Percentiles rank a stretch among this genome's conserved stretches.
These are phyloP conservation scores for Catonia carolina DNA, from an alignment of 2,888 invertebrate species.

Conservation along the genomic window DNA sequence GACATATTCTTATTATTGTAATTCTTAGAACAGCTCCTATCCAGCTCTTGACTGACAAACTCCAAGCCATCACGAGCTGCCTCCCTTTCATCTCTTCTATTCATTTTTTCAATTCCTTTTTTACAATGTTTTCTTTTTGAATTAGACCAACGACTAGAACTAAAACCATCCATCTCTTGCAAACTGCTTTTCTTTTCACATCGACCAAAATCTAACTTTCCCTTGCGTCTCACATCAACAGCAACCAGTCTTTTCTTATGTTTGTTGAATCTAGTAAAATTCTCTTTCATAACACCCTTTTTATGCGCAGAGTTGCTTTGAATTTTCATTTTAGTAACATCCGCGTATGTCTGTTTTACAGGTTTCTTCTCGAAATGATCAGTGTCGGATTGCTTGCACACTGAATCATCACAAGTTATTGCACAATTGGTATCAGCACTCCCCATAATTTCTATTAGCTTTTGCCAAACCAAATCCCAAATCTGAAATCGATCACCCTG, in stretches of 20 bases:
- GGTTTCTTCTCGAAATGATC: neutral
- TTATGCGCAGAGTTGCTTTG: neutral
- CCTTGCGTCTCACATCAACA: neutral
- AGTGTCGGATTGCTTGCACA: neutral
- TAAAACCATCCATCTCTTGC: neutral
- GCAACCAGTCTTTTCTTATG: neutral
- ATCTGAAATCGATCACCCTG: conserved; percentile 15
- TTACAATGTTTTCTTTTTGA: conserved; percentile 2
- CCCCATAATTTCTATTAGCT: conserved; percentile 16
- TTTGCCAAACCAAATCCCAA: conserved; percentile 18
- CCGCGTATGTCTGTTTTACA: conserved; percentile 23
- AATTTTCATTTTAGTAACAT: conserved; percentile 22
- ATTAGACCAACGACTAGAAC: conserved; percentile 5
- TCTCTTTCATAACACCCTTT: neutral
- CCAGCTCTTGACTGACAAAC: conserved; percentile 1
- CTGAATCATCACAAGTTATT: neutral
- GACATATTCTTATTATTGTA: too few species aligned
- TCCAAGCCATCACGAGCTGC: neutral
- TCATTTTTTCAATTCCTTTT: conserved; percentile 5
- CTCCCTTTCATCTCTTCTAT: conserved; percentile 4
- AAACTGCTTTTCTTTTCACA: neutral
- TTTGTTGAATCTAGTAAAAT: neutral
- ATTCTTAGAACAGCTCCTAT: too few species aligned
- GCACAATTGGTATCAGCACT: neutral
- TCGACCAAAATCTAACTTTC: neutral